Percentiles rank a stretch among this genome's conserved stretches.
phyloP scores from a whole-genome alignment of 2,888 invertebrate genomes.

The Sesia bembeciformis region DNA sequence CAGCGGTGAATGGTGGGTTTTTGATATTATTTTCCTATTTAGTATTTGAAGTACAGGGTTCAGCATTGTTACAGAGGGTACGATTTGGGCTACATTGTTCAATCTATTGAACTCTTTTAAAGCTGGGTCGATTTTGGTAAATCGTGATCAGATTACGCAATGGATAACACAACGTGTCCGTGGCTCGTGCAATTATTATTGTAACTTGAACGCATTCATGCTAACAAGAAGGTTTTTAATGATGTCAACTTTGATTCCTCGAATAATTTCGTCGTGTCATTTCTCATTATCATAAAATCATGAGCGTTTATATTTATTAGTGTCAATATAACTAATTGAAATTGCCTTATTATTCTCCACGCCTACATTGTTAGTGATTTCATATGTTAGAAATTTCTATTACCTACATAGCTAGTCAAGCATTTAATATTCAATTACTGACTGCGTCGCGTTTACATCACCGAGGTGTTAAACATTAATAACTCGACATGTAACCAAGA shows the following conservation, averaged over 20 bases:
- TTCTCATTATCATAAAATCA: background rate
- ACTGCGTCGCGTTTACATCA: background rate
- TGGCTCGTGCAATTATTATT: slow-evolving; percentile 30
- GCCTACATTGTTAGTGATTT: background rate
- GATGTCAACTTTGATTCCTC: slow-evolving; percentile 1
- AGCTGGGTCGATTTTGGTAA: slow-evolving; percentile 55
- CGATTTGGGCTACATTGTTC: slow-evolving; percentile 55
- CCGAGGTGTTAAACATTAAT: background rate
- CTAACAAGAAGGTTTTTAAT: slow-evolving; percentile 28
- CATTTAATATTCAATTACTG: background rate
- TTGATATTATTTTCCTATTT: background rate
- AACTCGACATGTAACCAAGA: too few relatives aligned
- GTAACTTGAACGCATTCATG: slow-evolving; percentile 26
- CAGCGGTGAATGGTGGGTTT: background rate
- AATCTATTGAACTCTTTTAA: slow-evolving; percentile 67
- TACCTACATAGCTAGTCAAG: background rate
- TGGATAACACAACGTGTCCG: slow-evolving; percentile 33
- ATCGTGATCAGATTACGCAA: slow-evolving; percentile 60
- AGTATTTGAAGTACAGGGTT: background rate
- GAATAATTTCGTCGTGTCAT: background rate
- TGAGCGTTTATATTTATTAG: background rate
- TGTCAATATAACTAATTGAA: background rate
- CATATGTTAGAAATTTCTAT: background rate
- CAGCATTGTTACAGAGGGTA: slow-evolving; percentile 12
- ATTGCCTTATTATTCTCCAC: background rate